Evolutionary conservation across 1,140 invertebrate species (phyloP).

Genomic region (Heterodera schachtii): DNA sequence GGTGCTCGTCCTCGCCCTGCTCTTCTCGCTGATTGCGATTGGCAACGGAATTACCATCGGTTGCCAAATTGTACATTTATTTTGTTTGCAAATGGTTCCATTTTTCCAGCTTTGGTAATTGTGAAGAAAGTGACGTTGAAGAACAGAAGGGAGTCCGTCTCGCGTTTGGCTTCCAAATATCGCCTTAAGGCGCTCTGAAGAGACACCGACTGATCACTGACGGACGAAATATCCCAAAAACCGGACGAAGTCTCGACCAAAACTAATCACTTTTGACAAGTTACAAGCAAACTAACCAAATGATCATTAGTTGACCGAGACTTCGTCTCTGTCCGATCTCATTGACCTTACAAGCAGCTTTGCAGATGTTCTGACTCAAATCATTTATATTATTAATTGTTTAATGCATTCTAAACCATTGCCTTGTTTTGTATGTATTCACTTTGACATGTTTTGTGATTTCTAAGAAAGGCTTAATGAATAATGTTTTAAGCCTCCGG

Average conservation of each 20-base stretch:
- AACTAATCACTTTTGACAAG: not conserved
- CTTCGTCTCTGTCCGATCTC: not conserved
- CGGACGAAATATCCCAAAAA: not conserved
- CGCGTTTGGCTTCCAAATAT: slow-evolving; percentile 44
- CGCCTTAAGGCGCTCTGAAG: slow-evolving; percentile 33
- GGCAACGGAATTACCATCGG: slow-evolving; percentile 56
- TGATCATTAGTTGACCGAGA: too few species aligned
- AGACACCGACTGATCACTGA: too few species aligned
- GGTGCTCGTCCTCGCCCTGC: slow-evolving; percentile 53
- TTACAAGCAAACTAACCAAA: too few species aligned
- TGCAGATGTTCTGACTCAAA: too few species aligned
- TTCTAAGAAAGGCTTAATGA: too few species aligned
- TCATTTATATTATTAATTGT: too few species aligned
- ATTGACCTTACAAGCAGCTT: not conserved
- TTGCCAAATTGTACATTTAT: not conserved
- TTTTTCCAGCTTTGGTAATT: slow-evolving; percentile 28
- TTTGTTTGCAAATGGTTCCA: not conserved
- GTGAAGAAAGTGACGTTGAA: slow-evolving; percentile 39
- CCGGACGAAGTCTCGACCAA: not conserved
- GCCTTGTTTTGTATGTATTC: too few species aligned
- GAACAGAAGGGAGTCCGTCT: slow-evolving; percentile 32
- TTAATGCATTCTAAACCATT: too few species aligned
- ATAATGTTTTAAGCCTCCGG: too few species aligned
- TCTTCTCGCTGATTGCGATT: slow-evolving; percentile 54
- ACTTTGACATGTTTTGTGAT: too few species aligned